Percentiles rank a stretch among this genome's conserved stretches.
Evolutionary conservation across 1,140 invertebrate species (phyloP).

Genomic region (Calliopsis andreniformis): DNA sequence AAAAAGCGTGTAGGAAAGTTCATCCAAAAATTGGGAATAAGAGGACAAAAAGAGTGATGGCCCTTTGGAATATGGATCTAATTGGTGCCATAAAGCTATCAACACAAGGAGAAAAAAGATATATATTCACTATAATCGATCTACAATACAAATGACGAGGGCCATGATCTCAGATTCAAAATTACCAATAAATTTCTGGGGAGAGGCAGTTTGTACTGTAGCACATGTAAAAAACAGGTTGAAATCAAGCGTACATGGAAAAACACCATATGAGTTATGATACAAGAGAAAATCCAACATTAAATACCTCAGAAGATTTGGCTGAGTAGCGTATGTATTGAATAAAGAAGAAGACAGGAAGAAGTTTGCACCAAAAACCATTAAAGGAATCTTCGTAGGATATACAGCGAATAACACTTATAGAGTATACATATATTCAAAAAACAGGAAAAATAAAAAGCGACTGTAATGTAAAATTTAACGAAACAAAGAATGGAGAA

Average conservation of each 20-base stretch:
- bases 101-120: neutral
- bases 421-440: conserved; percentile 21
- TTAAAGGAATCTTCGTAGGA: conserved; percentile 19
- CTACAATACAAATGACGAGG: conserved; percentile 6
- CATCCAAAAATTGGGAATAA: neutral
- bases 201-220: neutral
- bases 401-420: conserved; percentile 2
- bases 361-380: neutral
- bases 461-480: conserved; percentile 35
- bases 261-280: conserved; percentile 1
- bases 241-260: neutral
- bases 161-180: conserved; percentile 3
- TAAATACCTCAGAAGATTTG: conserved; percentile 15
- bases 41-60: neutral
- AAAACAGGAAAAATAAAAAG: conserved; percentile 7
- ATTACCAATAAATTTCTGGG: conserved; percentile 6
- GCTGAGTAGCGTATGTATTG: neutral
- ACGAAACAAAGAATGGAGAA: neutral
- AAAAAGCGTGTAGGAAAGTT: neutral
- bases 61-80: neutral
- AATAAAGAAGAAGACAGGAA: neutral
- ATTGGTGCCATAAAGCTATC: neutral
- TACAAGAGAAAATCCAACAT: neutral
- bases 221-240: neutral
- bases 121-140: neutral